Conservation (phyloP, 2,113 vertebrate species). For the Gadus macrocephalus region DNA sequence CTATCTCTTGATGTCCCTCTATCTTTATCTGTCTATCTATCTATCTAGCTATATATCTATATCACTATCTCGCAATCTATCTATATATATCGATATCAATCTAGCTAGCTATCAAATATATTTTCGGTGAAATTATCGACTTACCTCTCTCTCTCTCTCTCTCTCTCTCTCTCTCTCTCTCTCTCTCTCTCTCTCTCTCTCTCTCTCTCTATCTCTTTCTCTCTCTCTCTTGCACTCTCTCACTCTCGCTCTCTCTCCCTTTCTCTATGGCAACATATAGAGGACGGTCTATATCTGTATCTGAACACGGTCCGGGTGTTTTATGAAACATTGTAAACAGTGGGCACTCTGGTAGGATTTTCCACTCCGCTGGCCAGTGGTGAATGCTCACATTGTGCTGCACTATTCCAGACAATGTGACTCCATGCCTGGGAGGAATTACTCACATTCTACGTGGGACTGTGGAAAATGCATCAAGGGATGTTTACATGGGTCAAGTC, state of each 20-base stretch:
- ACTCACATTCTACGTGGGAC: background rate
- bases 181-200: background rate
- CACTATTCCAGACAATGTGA: background rate
- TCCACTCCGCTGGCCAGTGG: slow-evolving; percentile 3
- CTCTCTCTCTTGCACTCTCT: too few relatives aligned
- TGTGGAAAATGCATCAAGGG: background rate
- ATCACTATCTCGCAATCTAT: too few relatives aligned
- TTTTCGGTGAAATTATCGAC: too few relatives aligned
- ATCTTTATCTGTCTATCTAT: too few relatives aligned
- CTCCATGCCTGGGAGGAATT: background rate
- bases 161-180: too few relatives aligned
- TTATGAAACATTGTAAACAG: slow-evolving; percentile 2
- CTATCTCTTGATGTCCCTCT: background rate
- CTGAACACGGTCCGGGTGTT: background rate
- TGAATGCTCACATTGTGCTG: slow-evolving; percentile 4
- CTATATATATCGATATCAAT: background rate
- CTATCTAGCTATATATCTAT: too few relatives aligned
- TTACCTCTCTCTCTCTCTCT: background rate
- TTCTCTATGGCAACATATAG: background rate
- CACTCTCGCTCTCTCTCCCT: background rate
- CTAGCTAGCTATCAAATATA: background rate
- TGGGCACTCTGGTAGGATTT: background rate
- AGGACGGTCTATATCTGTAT: too few relatives aligned
- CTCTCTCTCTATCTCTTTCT: too few relatives aligned
- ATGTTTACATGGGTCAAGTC: background rate